Evolutionary conservation across 2,113 vertebrate species (phyloP).

Genomic region (Emydocephalus ijimae): DNA sequence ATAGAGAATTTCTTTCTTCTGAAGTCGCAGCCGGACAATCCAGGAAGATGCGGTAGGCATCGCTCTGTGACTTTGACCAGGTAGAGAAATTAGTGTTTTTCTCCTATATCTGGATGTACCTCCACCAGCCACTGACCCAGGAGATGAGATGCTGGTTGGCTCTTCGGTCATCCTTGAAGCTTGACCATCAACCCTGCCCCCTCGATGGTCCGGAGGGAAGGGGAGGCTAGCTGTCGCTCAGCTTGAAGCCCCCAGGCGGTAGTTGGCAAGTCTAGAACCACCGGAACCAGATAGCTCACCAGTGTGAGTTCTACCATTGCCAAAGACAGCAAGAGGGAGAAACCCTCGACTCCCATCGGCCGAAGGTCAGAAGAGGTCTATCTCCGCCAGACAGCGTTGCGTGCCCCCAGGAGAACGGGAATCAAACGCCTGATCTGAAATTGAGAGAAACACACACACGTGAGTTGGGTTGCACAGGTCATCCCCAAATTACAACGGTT

Average conservation of each 20-base stretch:
- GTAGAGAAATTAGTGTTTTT: conserved; percentile 69
- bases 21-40: fast-evolving
- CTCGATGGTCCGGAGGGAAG: no score
- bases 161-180: no score
- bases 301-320: conserved; percentile 99
- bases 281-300: conserved; percentile 98
- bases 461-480: neutral
- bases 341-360: neutral
- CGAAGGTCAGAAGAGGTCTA: no score
- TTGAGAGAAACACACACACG: no score
- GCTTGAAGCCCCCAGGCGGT: conserved; percentile 75
- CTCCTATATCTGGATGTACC: conserved; percentile 72
- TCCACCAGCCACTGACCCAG: conserved; percentile 76
- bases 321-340: conserved; percentile 86
- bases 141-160: neutral
- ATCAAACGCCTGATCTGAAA: neutral
- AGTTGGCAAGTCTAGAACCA: conserved; percentile 99
- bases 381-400: no score
- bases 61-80: conserved; percentile 77
- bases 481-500: no score
- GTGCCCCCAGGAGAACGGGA: no score
- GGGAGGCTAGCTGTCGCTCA: no score
- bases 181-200: fast-evolving
- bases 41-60: neutral
- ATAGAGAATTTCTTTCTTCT: neutral